These are phyloP conservation scores for Andrena trimmerana DNA, from an alignment of 2,888 invertebrate genomes.

Conservation along the genomic window DNA sequence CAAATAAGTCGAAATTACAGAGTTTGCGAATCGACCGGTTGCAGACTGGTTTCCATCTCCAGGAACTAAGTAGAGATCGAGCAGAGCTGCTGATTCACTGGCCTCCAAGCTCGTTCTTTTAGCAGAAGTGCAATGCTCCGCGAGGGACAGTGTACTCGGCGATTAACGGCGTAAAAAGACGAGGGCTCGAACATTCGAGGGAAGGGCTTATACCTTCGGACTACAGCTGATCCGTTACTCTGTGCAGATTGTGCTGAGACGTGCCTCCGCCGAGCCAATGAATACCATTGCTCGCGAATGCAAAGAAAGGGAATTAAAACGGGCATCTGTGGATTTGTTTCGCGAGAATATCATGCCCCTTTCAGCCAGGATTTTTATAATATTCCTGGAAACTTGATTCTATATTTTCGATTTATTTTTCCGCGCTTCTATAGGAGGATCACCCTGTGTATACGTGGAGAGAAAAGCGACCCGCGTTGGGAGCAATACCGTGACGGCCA, in stretches of 20 bases:
- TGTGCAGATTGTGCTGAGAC: too few species aligned
- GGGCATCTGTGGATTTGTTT: too few species aligned
- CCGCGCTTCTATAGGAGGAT: neutral
- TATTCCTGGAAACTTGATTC: too few species aligned
- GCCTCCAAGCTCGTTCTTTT: neutral
- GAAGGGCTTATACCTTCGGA: neutral
- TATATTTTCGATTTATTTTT: too few species aligned
- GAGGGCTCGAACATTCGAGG: neutral
- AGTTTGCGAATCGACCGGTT: conserved; percentile 7
- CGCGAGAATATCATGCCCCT: neutral
- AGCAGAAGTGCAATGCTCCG: neutral
- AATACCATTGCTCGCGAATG: too few species aligned
- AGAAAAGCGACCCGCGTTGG: conserved; percentile 61
- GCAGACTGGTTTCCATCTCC: neutral
- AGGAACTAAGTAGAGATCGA: neutral
- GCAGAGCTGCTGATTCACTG: neutral
- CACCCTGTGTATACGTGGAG: conserved; percentile 25
- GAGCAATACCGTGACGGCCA: conserved; percentile 77
- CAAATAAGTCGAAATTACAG: conserved; percentile 17
- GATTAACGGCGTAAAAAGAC: too few species aligned
- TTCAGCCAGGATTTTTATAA: neutral
- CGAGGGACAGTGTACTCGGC: neutral
- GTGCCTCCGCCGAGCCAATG: too few species aligned
- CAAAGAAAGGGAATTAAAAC: too few species aligned
- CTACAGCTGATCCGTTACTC: too few species aligned